Conservation (phyloP, 2,113 vertebrate species). For the Sinocyclocheilus anshuiensis region DNA sequence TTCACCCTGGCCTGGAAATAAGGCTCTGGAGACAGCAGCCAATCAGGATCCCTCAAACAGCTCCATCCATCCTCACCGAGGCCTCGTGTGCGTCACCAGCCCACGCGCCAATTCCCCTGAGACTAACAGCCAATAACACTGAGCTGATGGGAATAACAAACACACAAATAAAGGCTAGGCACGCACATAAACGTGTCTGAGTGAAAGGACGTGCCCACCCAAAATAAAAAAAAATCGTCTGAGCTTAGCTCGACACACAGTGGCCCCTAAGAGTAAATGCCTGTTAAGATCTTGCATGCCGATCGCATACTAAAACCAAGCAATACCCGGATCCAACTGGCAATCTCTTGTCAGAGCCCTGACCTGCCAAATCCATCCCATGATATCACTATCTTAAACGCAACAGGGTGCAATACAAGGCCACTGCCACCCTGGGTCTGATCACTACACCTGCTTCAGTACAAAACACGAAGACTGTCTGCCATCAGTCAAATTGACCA, state of each 20-base stretch:
- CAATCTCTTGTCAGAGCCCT: slow-evolving; percentile 31
- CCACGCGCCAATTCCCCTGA: slow-evolving; percentile 14
- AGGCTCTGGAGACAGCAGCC: slow-evolving; percentile 46
- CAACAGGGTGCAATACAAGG: slow-evolving; percentile 16
- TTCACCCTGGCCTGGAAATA: slow-evolving; percentile 30
- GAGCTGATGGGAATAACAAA: slow-evolving; percentile 43
- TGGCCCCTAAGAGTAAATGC: slow-evolving; percentile 1
- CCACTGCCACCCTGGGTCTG: slow-evolving; percentile 40
- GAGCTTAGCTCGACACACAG: not conserved
- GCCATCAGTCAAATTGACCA: slow-evolving; percentile 54
- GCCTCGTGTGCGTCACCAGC: slow-evolving; percentile 31
- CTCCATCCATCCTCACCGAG: slow-evolving; percentile 47
- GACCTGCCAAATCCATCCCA: slow-evolving; percentile 8
- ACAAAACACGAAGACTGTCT: not conserved
- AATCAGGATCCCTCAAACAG: slow-evolving; percentile 46
- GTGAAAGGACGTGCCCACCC: not conserved
- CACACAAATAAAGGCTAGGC: slow-evolving; percentile 42
- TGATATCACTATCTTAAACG: slow-evolving; percentile 39
- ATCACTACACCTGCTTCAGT: slow-evolving; percentile 50
- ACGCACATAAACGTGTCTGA: slow-evolving; percentile 28
- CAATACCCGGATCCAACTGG: not conserved
- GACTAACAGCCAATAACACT: slow-evolving; percentile 42
- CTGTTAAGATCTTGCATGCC: not conserved
- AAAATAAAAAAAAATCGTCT: not conserved
- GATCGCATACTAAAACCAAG: slow-evolving; percentile 35